Conservation (phyloP, 2,888 invertebrate species). For the Netelia fuscicornis region DNA sequence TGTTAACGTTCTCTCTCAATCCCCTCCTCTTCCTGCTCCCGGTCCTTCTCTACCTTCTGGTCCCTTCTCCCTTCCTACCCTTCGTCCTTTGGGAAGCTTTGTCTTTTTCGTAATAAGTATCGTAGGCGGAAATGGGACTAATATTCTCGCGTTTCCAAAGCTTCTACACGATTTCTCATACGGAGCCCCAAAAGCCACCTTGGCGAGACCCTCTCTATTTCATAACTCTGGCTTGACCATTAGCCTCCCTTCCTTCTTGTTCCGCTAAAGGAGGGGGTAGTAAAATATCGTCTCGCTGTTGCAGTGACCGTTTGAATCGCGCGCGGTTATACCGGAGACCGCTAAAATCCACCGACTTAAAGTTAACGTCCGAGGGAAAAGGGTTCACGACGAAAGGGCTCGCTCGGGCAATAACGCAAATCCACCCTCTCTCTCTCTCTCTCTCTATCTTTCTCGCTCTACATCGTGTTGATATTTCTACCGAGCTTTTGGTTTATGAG, state of each 20-base stretch:
- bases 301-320: slow-evolving; percentile 12
- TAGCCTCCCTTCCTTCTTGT: background rate
- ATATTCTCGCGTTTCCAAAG: slow-evolving; percentile 42
- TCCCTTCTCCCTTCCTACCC: background rate
- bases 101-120: background rate
- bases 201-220: slow-evolving; percentile 41
- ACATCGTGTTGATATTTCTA: background rate
- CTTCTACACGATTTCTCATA: slow-evolving; percentile 46
- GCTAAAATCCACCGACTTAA: slow-evolving; percentile 53
- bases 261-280: background rate
- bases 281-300: slow-evolving; percentile 34
- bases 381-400: slow-evolving; percentile 32
- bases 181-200: background rate
- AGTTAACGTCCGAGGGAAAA: slow-evolving; percentile 13
- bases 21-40: slow-evolving; percentile 11
- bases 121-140: slow-evolving; percentile 24
- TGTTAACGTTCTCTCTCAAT: background rate
- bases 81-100: no score
- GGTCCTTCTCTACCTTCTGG: background rate
- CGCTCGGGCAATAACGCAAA: slow-evolving; percentile 29
- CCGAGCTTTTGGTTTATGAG: slow-evolving; percentile 46
- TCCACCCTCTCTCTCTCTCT: background rate
- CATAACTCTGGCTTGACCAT: slow-evolving; percentile 63
- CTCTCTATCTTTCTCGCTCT: no score
- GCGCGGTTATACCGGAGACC: slow-evolving; percentile 40